Evolutionary conservation across 1,140 invertebrate genomes (phyloP), one percentile per base, ranked within the genome.

Genomic region (Caenorhabditis tropicalis): DNA sequence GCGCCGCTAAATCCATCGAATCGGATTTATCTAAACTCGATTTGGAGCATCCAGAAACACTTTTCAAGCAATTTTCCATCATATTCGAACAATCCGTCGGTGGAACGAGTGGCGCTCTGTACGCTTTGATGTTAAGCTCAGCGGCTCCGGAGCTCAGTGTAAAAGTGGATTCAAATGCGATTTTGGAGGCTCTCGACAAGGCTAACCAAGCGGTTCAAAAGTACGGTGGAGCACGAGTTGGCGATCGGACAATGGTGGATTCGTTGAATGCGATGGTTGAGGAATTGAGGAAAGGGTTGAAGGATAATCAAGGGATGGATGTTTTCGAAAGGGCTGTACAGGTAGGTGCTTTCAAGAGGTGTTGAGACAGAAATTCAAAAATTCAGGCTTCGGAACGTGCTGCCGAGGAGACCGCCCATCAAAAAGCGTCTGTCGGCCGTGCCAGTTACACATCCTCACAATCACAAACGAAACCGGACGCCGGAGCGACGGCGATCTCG

Each of bases 171-270:
- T 33, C n/a, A 6, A 46, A 51, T 1, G 24, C 48, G 1, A n/a
- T 88, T 46, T 39, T 48, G 16, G 16, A 65, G 12, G 88, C 89
- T 12, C 36, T 88, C 21, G 85, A 87, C 21, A 90, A 88, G 16
- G 94, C 93, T 1, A 91, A 94, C 53, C 88, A 93, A 39, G 93
- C 93, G 0, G 93, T 95, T 9, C 92, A 93, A 81, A 94, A 94
- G 88, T 95, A 95, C 90, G 94, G 95, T 19, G 93, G 94, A 84
- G 95, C 95, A 0, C 92, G 93, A 86, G 92, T 93, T 12, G 95
- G 95, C 1, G 94, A 95, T 89, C 93, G 95, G 88, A 95, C 95
- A 46, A 94, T 96, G 94, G 92, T 93, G 87, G 92, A 93, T 89
- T 91, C 92, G 79, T 89, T 94, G 49, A 81, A 89, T 95, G 95